These are phyloP conservation scores for Brachylomia viminalis DNA, from an alignment of 2,888 invertebrate species.

Conservation along the genomic window DNA sequence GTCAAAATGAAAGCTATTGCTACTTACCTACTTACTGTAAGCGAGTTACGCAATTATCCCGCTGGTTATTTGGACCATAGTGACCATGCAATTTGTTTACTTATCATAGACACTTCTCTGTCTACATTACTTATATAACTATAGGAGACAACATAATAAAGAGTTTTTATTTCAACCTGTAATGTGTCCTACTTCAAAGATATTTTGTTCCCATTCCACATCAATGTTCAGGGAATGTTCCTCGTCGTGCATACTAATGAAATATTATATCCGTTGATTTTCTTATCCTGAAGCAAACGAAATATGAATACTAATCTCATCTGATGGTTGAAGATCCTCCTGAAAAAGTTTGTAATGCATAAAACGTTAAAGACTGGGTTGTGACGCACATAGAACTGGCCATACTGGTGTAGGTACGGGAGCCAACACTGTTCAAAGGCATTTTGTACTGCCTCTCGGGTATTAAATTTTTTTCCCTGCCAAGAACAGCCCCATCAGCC, in stretches of 20 bases:
- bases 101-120: too few relatives aligned
- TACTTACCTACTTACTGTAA: too few relatives aligned
- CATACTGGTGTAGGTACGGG: too few relatives aligned
- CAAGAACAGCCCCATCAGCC: too few relatives aligned
- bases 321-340: neutral
- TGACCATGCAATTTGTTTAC: neutral
- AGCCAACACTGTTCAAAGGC: too few relatives aligned
- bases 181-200: conserved; percentile 48
- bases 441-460: too few relatives aligned
- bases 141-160: conserved; percentile 7
- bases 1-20: too few relatives aligned
- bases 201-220: conserved; percentile 53
- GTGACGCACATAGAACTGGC: neutral
- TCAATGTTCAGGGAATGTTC: conserved; percentile 37
- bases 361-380: neutral
- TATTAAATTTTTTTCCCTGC: too few relatives aligned
- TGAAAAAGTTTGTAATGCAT: conserved; percentile 14
- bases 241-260: conserved; percentile 52
- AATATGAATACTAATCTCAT: conserved; percentile 53
- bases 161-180: conserved; percentile 32
- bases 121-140: too few relatives aligned
- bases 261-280: conserved; percentile 39
- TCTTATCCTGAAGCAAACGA: conserved; percentile 45
- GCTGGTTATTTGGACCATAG: neutral
- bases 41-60: too few relatives aligned